Evolutionary conservation across 2,888 invertebrate species (phyloP), one percentile per base, ranked within the genome.

Genomic region (Sicus ferrugineus): DNA sequence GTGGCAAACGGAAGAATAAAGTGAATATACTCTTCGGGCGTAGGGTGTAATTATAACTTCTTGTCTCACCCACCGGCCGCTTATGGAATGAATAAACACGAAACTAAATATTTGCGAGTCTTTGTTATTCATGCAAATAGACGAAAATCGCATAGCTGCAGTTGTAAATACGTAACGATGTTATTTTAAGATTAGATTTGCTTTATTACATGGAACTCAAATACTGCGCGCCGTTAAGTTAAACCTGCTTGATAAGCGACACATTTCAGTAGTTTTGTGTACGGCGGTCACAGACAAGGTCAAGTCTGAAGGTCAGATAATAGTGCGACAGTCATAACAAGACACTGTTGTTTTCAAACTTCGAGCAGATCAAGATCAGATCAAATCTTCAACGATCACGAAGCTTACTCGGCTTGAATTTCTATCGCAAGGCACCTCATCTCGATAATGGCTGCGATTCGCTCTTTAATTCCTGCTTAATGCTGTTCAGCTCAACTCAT

Each of bases 101-200:
- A 42, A 16, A 16, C 16, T 54, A 3, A 54, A 54, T 66, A 56
- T 54, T 54, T 42, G 31, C 34, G 28, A 66, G 46, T 46, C 28
- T n/a, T 34, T 31, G 56, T 38, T 66, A 34, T 66, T 56, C 19
- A 9, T 56, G 42, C 42, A 54, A 54, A 66, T 19, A 66, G 31
- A 64, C 48, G 52, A 42, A 59, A 64, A 50, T 64, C 64, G 42
- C 56, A 42, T 34, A 66, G 54, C 34, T 38, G 38, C 23, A 9
- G 9, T 56, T 28, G 23, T 16, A 34, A 56, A 66, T 38, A 38
- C 23, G 30, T 23, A 21, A 66, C 42, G 30, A 28, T 19, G 28
- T 56, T 56, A 38, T 56, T 42, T 28, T 19, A 34, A 56, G 66
- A 66, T 66, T 58, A 66, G 56, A 64, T 64, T 66, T 31, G 64